phyloP scores from a whole-genome alignment of 2,888 invertebrate genomes.

The Ganaspis brasiliensis region DNA sequence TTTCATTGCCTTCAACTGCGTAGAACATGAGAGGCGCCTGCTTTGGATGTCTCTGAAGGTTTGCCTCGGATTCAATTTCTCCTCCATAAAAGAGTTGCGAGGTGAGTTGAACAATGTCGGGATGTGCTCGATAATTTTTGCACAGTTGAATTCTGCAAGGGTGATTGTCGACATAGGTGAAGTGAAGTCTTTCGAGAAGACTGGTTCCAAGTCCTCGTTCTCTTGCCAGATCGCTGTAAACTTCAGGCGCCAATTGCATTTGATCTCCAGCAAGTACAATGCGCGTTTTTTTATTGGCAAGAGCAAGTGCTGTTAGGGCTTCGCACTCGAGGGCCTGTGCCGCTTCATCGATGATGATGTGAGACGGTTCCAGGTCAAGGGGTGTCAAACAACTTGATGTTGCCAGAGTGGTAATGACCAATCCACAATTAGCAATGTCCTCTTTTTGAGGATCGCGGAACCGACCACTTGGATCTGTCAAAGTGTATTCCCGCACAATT shows the following conservation, averaged over 20 bases:
- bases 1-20: constrained; percentile 90
- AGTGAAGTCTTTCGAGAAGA: constrained; percentile 89
- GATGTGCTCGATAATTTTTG: constrained; percentile 92
- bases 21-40: constrained; percentile 90
- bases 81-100: constrained; percentile 92
- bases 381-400: constrained; percentile 89
- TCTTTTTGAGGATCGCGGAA: constrained; percentile 88
- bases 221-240: constrained; percentile 88
- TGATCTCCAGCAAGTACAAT: constrained; percentile 93
- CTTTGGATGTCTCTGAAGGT: constrained; percentile 85
- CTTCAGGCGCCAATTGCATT: constrained; percentile 91
- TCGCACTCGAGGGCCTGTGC: constrained; percentile 94
- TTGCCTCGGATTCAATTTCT: constrained; percentile 87
- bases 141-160: constrained; percentile 90
- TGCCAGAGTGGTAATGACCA: constrained; percentile 90
- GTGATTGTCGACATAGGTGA: constrained; percentile 87
- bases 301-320: constrained; percentile 89
- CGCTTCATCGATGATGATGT: constrained; percentile 93
- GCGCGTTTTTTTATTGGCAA: constrained; percentile 87
- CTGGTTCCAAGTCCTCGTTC: constrained; percentile 88
- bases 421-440: constrained; percentile 86
- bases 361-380: constrained; percentile 87
- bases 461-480: constrained; percentile 84
- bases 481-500: constrained; percentile 84
- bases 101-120: constrained; percentile 90